A percentile compares a stretch with the other conserved stretches of the same genome.
Evolutionary conservation across 2,113 vertebrate species (phyloP).

Genomic region (Syngnathus floridae): DNA sequence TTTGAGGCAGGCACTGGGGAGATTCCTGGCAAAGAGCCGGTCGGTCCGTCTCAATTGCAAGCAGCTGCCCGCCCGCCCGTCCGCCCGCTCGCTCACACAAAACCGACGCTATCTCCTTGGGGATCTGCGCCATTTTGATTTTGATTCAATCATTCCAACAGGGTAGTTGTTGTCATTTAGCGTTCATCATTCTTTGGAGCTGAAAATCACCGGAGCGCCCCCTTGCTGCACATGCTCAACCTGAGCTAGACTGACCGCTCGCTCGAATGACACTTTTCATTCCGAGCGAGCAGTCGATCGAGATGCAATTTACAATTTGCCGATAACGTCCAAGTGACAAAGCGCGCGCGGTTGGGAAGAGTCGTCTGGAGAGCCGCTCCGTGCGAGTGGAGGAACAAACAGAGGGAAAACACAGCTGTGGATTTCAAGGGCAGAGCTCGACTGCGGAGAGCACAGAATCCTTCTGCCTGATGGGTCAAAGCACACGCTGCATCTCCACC

Average conservation of each 20-base stretch:
- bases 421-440: slow-evolving; percentile 32
- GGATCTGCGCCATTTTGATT: slow-evolving; percentile 47
- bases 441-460: slow-evolving; percentile 39
- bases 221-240: no score
- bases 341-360: not conserved
- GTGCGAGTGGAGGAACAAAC: slow-evolving; percentile 56
- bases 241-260: no score
- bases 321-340: not conserved
- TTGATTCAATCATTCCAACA: slow-evolving; percentile 44
- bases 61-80: slow-evolving; percentile 35
- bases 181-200: slow-evolving; percentile 12
- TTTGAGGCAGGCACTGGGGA: slow-evolving; percentile 21
- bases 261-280: no score
- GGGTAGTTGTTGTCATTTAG: slow-evolving; percentile 41
- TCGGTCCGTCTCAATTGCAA: slow-evolving; percentile 45
- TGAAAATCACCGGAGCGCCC: no score
- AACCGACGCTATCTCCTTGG: slow-evolving; percentile 32
- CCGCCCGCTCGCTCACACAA: slow-evolving; percentile 7
- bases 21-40: slow-evolving; percentile 35
- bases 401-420: slow-evolving; percentile 72
- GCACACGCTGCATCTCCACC: slow-evolving; percentile 29
- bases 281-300: no score
- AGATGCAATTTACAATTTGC: no score
- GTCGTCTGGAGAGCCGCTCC: slow-evolving; percentile 16
- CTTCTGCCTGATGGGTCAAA: slow-evolving; percentile 40